phyloP scores from a whole-genome alignment of 2,888 invertebrate genomes.

The Tetanocera ferruginea region DNA sequence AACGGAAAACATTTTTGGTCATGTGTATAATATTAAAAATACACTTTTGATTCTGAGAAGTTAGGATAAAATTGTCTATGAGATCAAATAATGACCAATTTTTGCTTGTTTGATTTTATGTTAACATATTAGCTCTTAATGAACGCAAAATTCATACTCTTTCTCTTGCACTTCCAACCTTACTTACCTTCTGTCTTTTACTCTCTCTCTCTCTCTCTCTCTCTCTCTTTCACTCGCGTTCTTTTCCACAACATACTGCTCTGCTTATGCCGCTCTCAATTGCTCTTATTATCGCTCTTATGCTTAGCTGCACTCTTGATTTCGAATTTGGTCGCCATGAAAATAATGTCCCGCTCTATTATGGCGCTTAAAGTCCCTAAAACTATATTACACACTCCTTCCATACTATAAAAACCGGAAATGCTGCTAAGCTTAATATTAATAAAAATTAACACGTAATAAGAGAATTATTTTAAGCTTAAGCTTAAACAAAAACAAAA shows the following conservation, averaged over 20 bases:
- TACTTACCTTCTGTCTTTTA: too few relatives aligned
- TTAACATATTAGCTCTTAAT: too few relatives aligned
- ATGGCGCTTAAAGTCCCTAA: neutral
- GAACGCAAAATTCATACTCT: too few relatives aligned
- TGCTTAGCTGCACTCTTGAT: neutral
- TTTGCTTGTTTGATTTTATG: too few relatives aligned
- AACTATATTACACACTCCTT: slow-evolving; percentile 33
- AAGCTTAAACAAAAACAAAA: slow-evolving; percentile 35
- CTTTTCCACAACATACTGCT: neutral
- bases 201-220: neutral
- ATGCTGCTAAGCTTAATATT: slow-evolving; percentile 11
- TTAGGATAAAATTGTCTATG: too few relatives aligned
- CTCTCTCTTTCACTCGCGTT: neutral
- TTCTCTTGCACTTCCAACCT: too few relatives aligned
- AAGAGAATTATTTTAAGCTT: slow-evolving; percentile 42
- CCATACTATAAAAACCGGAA: slow-evolving; percentile 27
- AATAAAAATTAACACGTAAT: slow-evolving; percentile 42
- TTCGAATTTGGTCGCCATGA: neutral
- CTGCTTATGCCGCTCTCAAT: neutral
- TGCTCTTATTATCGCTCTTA: neutral
- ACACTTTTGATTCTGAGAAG: too few relatives aligned
- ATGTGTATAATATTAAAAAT: too few relatives aligned
- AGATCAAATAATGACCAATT: too few relatives aligned
- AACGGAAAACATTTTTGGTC: too few relatives aligned
- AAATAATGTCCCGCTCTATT: neutral